Evolutionary conservation across 2,113 vertebrate genomes (phyloP), one percentile per base, ranked within the genome.

Genomic region (Amphiprion ocellaris): DNA sequence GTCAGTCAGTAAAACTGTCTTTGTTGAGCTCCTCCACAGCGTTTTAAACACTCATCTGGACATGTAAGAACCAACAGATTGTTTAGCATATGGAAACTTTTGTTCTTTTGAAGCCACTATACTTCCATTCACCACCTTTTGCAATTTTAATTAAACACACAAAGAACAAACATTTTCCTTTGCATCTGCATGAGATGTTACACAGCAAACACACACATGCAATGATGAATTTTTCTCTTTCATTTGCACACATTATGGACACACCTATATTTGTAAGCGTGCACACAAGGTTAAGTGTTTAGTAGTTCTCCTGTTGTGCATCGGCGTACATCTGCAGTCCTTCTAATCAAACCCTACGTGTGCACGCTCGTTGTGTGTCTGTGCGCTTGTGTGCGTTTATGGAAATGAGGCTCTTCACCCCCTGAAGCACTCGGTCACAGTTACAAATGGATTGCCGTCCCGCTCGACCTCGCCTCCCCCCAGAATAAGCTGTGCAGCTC

Each of bases 381-480:
- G 41, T 44, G 41, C 14, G 39, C 10, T 7, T 44, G 41, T 15
- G 41, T 44, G 11, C 14, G 53, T 70, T 16, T 30, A 56, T 70
- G 28, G 30, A 83, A 75, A 86, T 30, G 53, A 79, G 71, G 74
- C 26, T 2, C 49, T 66, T 61, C 44, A n/a, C 59, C 58, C 55
- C 81, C 81, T 24, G 41, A 73, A 67, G 74, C 56, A 9, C 47
- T 77, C 39, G 52, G 82, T 83, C 79, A 87, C 74, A 77, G 66
- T 78, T 83, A 72, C 76, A 84, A 79, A 77, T 82, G 74, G 81
- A 73, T 82, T 68, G 55, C 46, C 3, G 6, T 79, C 77, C 78
- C 44, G 10, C 69, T 76, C 65, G 41, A 71, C 79, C 63, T 71
- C 65, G 4, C 66, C 67, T 79, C 81, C 66, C 49, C 69, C 75